phyloP scores from a whole-genome alignment of 92 coral and sea anemone species.

The Zoanthus sociatus region DNA sequence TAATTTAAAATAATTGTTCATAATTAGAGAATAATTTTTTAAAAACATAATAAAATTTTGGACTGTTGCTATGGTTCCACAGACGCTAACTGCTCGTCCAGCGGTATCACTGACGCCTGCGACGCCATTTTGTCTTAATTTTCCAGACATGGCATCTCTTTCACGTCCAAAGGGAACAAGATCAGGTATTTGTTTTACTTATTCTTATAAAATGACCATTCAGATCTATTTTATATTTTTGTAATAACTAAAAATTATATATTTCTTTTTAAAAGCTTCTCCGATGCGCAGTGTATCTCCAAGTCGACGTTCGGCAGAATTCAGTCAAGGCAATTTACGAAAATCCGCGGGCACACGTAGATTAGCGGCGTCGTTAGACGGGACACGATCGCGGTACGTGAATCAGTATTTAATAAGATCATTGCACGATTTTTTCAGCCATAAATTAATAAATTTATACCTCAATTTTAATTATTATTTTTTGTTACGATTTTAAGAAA shows the following conservation, averaged over 20 bases:
- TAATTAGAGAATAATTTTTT: too few relatives aligned
- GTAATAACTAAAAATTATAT: background rate
- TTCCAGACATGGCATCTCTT: conserved; percentile 84
- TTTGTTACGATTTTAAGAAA: background rate
- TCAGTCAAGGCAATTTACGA: conserved; percentile 75
- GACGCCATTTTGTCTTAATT: conserved; percentile 56
- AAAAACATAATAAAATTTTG: background rate
- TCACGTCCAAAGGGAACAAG: conserved; percentile 85
- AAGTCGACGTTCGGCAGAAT: conserved; percentile 74
- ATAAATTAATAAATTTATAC: background rate
- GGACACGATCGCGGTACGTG: conserved; percentile 33
- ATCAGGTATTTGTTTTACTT: conserved; percentile 75
- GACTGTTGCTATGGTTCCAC: conserved; percentile 44
- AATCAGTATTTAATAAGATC: background rate
- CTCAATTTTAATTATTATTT: background rate
- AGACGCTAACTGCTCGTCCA: conserved; percentile 56
- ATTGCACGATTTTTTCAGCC: background rate
- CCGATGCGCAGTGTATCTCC: conserved; percentile 89
- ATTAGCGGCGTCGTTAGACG: conserved; percentile 95
- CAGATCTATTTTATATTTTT: background rate
- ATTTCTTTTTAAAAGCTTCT: conserved; percentile 68
- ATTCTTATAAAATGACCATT: too few relatives aligned
- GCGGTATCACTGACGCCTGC: conserved; percentile 91
- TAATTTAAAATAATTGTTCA: too few relatives aligned
- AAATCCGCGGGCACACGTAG: conserved; percentile 66